phyloP scores from a whole-genome alignment of 2,888 invertebrate genomes.

The Platynereis dumerilii region DNA sequence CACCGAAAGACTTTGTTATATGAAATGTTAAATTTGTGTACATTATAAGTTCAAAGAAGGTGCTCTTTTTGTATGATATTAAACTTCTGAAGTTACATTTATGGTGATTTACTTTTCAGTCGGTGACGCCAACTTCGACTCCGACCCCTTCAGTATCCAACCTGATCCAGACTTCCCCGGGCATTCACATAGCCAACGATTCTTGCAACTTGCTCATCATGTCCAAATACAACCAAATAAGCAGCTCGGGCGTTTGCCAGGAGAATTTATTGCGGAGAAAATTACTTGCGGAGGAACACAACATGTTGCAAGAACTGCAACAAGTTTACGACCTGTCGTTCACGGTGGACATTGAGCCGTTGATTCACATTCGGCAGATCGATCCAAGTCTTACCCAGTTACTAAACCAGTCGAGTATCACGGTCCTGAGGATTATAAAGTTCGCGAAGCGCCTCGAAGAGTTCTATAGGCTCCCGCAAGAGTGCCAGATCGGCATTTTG shows the following conservation, averaged over 20 bases:
- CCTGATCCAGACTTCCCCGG: neutral
- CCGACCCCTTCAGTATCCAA: constrained; percentile 15
- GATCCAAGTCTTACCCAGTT: constrained; percentile 68
- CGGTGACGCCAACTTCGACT: constrained; percentile 14
- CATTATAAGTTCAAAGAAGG: too few relatives aligned
- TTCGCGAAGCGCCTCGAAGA: constrained; percentile 72
- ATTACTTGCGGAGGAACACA: constrained; percentile 30
- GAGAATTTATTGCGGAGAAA: constrained; percentile 21
- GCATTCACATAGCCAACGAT: neutral
- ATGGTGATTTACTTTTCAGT: too few relatives aligned
- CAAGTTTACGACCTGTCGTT: constrained; percentile 43
- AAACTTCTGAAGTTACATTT: too few relatives aligned
- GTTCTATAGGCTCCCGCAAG: constrained; percentile 92
- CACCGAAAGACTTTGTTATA: too few relatives aligned
- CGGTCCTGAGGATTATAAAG: constrained; percentile 78
- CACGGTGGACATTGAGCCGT: constrained; percentile 41
- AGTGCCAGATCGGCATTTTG: constrained; percentile 86
- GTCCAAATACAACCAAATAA: constrained; percentile 1
- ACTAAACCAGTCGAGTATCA: constrained; percentile 75
- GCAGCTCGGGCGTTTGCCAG: constrained; percentile 5
- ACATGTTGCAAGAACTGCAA: constrained; percentile 31
- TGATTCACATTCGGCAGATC: constrained; percentile 40
- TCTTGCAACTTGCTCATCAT: constrained; percentile 18
- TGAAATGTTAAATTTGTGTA: too few relatives aligned
- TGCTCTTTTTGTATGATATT: too few relatives aligned